These are phyloP conservation scores for Drosophila mojavensis DNA, from an alignment of 1,140 invertebrate species.

Conservation along the genomic window DNA sequence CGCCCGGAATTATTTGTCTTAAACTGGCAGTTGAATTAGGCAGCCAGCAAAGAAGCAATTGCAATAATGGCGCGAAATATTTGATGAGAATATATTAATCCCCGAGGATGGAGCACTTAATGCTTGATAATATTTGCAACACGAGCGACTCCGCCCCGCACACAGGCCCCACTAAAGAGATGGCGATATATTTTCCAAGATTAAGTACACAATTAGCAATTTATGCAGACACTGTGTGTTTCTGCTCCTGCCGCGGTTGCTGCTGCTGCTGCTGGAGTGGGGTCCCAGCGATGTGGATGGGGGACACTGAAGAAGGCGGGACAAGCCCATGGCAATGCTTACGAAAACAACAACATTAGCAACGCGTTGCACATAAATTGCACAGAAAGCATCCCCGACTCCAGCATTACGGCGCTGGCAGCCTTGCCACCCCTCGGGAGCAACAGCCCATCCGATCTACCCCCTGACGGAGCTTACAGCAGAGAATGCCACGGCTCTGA, in stretches of 20 bases:
- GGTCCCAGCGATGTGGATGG: constrained; percentile 12
- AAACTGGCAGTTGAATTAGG: constrained; percentile 24
- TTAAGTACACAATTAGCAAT: constrained; percentile 82
- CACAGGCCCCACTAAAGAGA: constrained; percentile 27
- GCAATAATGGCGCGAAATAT: constrained; percentile 82
- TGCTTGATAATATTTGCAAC: constrained; percentile 64
- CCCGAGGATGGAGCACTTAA: constrained; percentile 47
- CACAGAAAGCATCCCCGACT: constrained; percentile 65
- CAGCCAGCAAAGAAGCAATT: constrained; percentile 42
- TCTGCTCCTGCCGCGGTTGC: constrained; percentile 7
- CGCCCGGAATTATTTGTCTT: background rate
- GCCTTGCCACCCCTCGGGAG: constrained; percentile 40
- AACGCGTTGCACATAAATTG: constrained; percentile 80
- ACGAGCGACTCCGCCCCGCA: constrained; percentile 36
- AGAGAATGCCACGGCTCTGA: constrained; percentile 61
- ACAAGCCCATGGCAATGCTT: constrained; percentile 39
- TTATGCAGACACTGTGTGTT: constrained; percentile 39
- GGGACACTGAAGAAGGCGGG: constrained; percentile 49
- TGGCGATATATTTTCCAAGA: constrained; percentile 74
- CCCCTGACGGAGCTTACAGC: background rate
- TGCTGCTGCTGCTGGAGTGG: constrained; percentile 9
- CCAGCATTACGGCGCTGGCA: constrained; percentile 23
- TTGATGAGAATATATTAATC: constrained; percentile 83
- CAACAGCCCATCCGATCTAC: constrained; percentile 2
- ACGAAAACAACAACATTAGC: constrained; percentile 61